Evolutionary conservation across 2,797 vertebrate species (phyloP).

Genomic region (Setipinna tenuifilis): DNA sequence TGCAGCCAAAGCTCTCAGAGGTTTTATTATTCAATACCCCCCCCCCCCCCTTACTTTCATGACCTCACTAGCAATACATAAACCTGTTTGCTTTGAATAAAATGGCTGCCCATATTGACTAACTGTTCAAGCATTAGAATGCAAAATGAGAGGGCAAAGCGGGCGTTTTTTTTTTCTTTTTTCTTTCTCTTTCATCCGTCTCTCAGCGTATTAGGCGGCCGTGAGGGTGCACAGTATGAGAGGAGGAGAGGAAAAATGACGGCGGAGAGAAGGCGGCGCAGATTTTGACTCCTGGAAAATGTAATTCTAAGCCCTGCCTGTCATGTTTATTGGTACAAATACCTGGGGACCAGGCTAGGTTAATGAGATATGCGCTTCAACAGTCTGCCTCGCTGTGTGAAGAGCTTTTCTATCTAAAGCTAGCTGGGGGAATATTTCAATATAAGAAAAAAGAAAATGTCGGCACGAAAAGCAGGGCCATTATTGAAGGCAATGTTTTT

Average conservation of each 20-base stretch:
- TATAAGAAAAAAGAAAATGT: slow-evolving; percentile 66
- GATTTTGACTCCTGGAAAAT: slow-evolving; percentile 77
- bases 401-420: slow-evolving; percentile 80
- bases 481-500: slow-evolving; percentile 76
- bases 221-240: slow-evolving; percentile 8
- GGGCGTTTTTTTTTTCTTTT: background rate
- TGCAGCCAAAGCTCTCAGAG: background rate
- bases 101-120: slow-evolving; percentile 33
- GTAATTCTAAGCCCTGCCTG: slow-evolving; percentile 85
- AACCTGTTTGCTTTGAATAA: slow-evolving; percentile 33
- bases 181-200: background rate
- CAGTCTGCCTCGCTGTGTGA: slow-evolving; percentile 63
- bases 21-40: slow-evolving; percentile 30
- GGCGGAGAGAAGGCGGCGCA: slow-evolving; percentile 61
- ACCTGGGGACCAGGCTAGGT: slow-evolving; percentile 73
- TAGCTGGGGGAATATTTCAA: slow-evolving; percentile 74
- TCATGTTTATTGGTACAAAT: slow-evolving; percentile 83
- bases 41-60: background rate
- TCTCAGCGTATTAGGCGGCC: background rate
- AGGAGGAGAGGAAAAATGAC: slow-evolving; percentile 49
- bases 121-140: slow-evolving; percentile 43
- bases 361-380: slow-evolving; percentile 73
- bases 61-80: slow-evolving; percentile 28
- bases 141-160: slow-evolving; percentile 20
- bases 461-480: slow-evolving; percentile 64